Conservation (phyloP, 2,113 vertebrate species). For the Gymnarchus niloticus region DNA sequence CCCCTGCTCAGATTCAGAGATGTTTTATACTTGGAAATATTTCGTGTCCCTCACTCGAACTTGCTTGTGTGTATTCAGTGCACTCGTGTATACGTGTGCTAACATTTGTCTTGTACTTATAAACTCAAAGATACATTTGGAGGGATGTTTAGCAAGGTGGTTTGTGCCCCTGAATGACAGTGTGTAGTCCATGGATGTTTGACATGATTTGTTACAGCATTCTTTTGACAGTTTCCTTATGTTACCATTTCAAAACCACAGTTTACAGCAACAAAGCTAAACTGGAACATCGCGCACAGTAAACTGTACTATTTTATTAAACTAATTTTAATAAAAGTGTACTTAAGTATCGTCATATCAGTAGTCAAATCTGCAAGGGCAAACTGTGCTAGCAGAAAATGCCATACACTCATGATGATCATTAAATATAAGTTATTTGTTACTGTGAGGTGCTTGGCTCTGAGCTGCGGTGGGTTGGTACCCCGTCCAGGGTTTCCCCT, state of each 20-base stretch:
- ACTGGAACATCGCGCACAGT: neutral
- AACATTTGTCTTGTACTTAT: constrained; percentile 1
- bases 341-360: neutral
- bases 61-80: neutral
- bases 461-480: too few relatives aligned
- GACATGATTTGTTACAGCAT: neutral
- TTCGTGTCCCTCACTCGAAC: neutral
- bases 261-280: neutral
- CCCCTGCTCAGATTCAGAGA: neutral
- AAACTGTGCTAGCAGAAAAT: neutral
- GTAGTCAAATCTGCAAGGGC: neutral
- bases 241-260: neutral
- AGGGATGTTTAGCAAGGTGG: neutral
- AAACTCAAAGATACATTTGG: neutral
- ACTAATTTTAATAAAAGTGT: neutral
- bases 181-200: neutral
- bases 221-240: neutral
- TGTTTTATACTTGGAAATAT: neutral
- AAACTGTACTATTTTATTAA: neutral
- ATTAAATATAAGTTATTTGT: too few relatives aligned
- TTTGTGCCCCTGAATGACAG: neutral
- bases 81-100: neutral
- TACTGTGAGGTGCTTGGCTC: too few relatives aligned
- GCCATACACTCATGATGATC: neutral
- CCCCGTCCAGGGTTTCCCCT: too few relatives aligned